Percentiles rank a stretch among this genome's conserved stretches.
Evolutionary conservation across 2,888 invertebrate species (phyloP).

Genomic region (Acheta domesticus): DNA sequence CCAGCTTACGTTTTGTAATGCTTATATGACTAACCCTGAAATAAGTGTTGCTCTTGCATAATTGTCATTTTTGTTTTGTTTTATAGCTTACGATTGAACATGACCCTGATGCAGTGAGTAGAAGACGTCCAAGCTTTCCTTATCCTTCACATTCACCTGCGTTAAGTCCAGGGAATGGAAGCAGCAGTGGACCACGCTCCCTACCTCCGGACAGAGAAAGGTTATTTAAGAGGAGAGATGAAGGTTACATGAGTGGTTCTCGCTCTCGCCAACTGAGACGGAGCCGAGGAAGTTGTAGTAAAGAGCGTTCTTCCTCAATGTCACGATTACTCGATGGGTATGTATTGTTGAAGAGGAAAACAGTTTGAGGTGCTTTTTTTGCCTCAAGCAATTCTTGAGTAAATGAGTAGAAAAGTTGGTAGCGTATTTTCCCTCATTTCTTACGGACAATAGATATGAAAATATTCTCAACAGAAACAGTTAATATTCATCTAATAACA

Average conservation of each 20-base stretch:
- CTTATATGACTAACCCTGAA: no score
- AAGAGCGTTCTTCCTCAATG: conserved; percentile 82
- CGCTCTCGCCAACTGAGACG: conserved; percentile 60
- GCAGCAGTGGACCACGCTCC: conserved; percentile 38
- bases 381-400: no score
- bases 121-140: conserved; percentile 50
- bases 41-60: conserved; percentile 27
- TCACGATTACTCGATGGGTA: conserved; percentile 76
- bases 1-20: no score
- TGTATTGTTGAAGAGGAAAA: conserved; percentile 39
- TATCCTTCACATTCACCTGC: conserved; percentile 48
- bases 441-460: no score
- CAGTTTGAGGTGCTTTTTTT: not conserved
- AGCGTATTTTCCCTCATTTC: not conserved
- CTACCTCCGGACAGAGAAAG: conserved; percentile 38
- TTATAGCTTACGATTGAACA: conserved; percentile 81
- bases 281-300: conserved; percentile 47
- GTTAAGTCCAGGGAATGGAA: conserved; percentile 39
- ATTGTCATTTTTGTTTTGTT: not conserved
- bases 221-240: conserved; percentile 45
- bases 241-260: conserved; percentile 60
- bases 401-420: not conserved
- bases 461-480: no score
- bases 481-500: no score
- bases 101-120: conserved; percentile 71